These are phyloP conservation scores for Cassiopea andromeda DNA, from an alignment of 30 jellyfish, hydroid and myxozoan genomes.

Conservation along the genomic window DNA sequence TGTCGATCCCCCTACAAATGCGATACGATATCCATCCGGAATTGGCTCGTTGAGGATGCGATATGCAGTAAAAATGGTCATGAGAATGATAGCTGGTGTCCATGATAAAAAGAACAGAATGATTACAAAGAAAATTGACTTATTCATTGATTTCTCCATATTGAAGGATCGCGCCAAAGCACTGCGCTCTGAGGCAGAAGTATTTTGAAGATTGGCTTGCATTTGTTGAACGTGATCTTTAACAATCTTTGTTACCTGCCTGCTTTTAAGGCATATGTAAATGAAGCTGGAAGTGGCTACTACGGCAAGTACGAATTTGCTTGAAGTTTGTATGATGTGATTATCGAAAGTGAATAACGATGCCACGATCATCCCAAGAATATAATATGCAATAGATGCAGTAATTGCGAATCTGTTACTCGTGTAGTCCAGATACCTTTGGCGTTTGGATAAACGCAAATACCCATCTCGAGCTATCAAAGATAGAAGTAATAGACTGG, in stretches of 20 bases:
- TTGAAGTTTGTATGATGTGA: background rate
- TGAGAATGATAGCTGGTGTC: conserved; percentile 63
- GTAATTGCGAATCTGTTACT: too few species aligned
- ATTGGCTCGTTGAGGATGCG: background rate
- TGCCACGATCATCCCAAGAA: conserved; percentile 38
- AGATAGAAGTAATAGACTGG: conserved; percentile 53
- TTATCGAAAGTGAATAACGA: conserved; percentile 21
- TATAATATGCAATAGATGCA: background rate
- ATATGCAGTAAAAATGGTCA: conserved; percentile 30
- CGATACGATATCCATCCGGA: conserved; percentile 27
- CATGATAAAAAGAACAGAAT: conserved; percentile 45
- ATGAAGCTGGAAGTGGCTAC: conserved; percentile 49
- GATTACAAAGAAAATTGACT: conserved; percentile 44
- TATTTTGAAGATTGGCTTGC: background rate
- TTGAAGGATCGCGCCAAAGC: background rate
- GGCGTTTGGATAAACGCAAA: too few species aligned
- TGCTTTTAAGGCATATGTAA: conserved; percentile 31
- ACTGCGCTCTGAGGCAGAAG: background rate
- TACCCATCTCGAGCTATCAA: too few species aligned
- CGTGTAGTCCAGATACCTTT: too few species aligned
- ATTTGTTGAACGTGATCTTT: conserved; percentile 22
- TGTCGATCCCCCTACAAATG: conserved; percentile 50
- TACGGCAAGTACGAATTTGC: conserved; percentile 31
- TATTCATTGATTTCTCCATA: conserved; percentile 32
- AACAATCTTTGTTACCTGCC: conserved; percentile 11